phyloP scores from a whole-genome alignment of 1,140 invertebrate genomes.

The Luehdorfia chinensis region DNA sequence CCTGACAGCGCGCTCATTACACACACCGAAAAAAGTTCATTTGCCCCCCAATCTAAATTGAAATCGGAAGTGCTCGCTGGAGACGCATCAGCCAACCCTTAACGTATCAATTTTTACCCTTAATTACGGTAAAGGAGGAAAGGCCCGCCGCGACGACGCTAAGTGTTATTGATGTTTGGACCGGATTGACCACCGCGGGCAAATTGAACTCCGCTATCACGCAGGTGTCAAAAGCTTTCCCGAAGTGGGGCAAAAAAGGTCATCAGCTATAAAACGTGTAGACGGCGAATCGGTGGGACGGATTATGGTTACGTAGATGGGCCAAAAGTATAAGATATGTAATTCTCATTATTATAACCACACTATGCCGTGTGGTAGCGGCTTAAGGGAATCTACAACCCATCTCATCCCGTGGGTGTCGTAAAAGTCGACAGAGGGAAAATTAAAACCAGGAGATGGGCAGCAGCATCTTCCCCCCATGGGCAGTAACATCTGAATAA shows the following conservation, averaged over 20 bases:
- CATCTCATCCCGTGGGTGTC: too few species aligned
- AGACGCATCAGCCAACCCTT: constrained; percentile 24
- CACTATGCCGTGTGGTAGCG: too few species aligned
- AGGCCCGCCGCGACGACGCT: constrained; percentile 44
- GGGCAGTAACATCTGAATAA: too few species aligned
- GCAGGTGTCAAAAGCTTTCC: constrained; percentile 67
- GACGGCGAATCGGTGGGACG: constrained; percentile 22
- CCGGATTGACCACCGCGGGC: constrained; percentile 42
- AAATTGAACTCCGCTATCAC: constrained; percentile 51
- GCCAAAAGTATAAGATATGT: too few species aligned
- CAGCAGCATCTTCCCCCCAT: too few species aligned
- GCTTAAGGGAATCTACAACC: too few species aligned
- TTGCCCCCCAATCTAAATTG: constrained; percentile 36
- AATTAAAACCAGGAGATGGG: too few species aligned
- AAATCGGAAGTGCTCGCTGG: constrained; percentile 24
- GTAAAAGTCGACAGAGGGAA: too few species aligned
- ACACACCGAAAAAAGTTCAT: neutral
- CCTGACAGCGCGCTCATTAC: too few species aligned
- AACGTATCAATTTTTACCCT: constrained; percentile 57
- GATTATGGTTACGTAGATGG: constrained; percentile 5
- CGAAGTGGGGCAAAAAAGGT: constrained; percentile 62
- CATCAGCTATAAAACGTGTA: constrained; percentile 47
- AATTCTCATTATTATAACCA: too few species aligned
- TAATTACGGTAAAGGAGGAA: constrained; percentile 32
- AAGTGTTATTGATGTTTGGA: constrained; percentile 57